These are phyloP conservation scores for Rhamphomyia laevipes DNA, from an alignment of 2,888 invertebrate species.

Conservation along the genomic window DNA sequence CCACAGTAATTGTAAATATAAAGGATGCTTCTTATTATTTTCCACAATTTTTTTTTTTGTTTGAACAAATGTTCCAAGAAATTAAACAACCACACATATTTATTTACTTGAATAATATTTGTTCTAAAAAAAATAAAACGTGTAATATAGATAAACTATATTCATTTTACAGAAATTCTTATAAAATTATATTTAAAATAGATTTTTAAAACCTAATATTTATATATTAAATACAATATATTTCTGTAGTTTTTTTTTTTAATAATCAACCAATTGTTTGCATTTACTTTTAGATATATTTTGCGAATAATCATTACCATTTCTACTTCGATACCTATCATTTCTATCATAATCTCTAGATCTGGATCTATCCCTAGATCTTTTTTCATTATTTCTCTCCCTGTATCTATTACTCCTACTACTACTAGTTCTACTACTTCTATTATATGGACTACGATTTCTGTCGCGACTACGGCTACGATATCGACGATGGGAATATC, in stretches of 20 bases:
- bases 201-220: too few relatives aligned
- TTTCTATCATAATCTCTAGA: constrained; percentile 4
- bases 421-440: constrained; percentile 6
- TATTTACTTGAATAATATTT: too few relatives aligned
- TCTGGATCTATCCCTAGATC: constrained; percentile 11
- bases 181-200: too few relatives aligned
- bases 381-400: constrained; percentile 8
- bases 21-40: too few relatives aligned
- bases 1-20: too few relatives aligned
- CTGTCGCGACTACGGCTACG: constrained; percentile 19
- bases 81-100: too few relatives aligned
- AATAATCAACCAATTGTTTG: neutral
- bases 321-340: neutral
- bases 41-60: too few relatives aligned
- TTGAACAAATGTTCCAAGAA: too few relatives aligned
- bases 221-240: too few relatives aligned
- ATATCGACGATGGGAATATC: neutral
- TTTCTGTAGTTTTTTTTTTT: neutral
- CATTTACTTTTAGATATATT: neutral
- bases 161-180: too few relatives aligned
- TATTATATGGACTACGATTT: constrained; percentile 11
- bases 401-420: constrained; percentile 8
- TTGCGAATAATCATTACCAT: neutral
- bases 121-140: too few relatives aligned
- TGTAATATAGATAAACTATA: too few relatives aligned